A percentile compares a stretch with the other conserved stretches of the same genome.
These are phyloP conservation scores for Colistium nudipinnis DNA, from an alignment of 2,113 vertebrate species.

Conservation along the genomic window DNA sequence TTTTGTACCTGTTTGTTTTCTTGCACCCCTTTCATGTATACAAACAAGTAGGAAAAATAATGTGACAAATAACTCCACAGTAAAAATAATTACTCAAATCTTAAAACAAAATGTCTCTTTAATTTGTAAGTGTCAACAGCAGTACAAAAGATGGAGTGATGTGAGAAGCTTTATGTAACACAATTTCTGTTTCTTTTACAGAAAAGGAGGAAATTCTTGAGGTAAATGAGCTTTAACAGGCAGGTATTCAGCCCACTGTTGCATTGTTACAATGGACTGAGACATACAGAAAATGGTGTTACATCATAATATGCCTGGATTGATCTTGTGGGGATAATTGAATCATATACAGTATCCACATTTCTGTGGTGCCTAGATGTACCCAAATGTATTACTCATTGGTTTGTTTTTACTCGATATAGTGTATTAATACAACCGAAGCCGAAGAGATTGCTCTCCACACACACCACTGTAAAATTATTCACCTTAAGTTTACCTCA, in stretches of 20 bases:
- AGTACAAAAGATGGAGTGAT: constrained; percentile 99
- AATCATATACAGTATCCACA: constrained; percentile 80
- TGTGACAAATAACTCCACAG: neutral
- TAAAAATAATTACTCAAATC: constrained; percentile 71
- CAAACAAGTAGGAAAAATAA: neutral
- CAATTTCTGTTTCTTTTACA: constrained; percentile 88
- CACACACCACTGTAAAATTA: constrained; percentile 92
- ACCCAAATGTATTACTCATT: constrained; percentile 88
- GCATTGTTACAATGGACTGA: constrained; percentile 85
- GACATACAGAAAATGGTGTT: constrained; percentile 90
- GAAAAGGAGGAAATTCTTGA: constrained; percentile 98
- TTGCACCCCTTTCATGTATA: neutral
- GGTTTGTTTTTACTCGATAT: constrained; percentile 82
- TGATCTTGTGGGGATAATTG: constrained; percentile 87
- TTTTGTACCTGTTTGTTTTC: neutral
- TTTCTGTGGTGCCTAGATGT: constrained; percentile 88
- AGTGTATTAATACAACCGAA: constrained; percentile 92
- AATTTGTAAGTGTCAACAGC: constrained; percentile 99
- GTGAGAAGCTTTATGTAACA: constrained; percentile 86
- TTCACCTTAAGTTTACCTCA: constrained; percentile 96
- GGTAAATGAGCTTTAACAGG: constrained; percentile 99
- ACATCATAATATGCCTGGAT: constrained; percentile 89
- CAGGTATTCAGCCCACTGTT: constrained; percentile 87
- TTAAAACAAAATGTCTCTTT: constrained; percentile 99
- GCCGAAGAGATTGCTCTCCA: constrained; percentile 89